phyloP scores from a whole-genome alignment of 2,113 vertebrate genomes.

The Amphiprion percula region DNA sequence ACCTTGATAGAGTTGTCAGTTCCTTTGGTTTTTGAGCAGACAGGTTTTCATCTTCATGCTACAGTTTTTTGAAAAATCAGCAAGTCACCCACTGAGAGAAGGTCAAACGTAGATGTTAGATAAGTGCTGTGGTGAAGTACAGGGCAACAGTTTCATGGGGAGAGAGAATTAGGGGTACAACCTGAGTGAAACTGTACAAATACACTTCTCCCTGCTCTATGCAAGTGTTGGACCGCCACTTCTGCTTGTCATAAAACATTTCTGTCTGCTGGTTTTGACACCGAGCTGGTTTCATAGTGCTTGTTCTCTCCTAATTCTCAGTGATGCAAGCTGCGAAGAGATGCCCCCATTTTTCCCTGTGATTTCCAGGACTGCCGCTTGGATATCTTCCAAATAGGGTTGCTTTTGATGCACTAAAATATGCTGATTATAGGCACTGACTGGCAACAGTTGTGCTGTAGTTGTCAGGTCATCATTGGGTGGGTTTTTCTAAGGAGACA shows the following conservation, averaged over 20 bases:
- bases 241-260: background rate
- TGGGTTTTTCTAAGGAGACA: background rate
- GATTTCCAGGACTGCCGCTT: slow-evolving; percentile 44
- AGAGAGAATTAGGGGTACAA: slow-evolving; percentile 15
- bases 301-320: slow-evolving; percentile 36
- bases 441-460: slow-evolving; percentile 33
- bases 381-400: slow-evolving; percentile 45
- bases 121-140: background rate
- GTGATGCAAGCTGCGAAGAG: slow-evolving; percentile 22
- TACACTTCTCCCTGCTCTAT: background rate
- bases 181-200: slow-evolving; percentile 15
- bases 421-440: slow-evolving; percentile 34
- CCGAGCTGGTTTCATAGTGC: background rate
- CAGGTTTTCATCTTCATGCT: slow-evolving; percentile 14
- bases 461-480: slow-evolving; percentile 19
- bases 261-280: slow-evolving; percentile 6
- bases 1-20: slow-evolving; percentile 16
- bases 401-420: slow-evolving; percentile 58
- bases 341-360: slow-evolving; percentile 34
- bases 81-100: slow-evolving; percentile 2
- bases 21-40: slow-evolving; percentile 8
- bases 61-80: slow-evolving; percentile 7
- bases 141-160: slow-evolving; percentile 4
- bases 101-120: slow-evolving; percentile 4
- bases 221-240: background rate